Conservation (phyloP, 2,797 vertebrate genomes). For the Vipera ursinii region DNA sequence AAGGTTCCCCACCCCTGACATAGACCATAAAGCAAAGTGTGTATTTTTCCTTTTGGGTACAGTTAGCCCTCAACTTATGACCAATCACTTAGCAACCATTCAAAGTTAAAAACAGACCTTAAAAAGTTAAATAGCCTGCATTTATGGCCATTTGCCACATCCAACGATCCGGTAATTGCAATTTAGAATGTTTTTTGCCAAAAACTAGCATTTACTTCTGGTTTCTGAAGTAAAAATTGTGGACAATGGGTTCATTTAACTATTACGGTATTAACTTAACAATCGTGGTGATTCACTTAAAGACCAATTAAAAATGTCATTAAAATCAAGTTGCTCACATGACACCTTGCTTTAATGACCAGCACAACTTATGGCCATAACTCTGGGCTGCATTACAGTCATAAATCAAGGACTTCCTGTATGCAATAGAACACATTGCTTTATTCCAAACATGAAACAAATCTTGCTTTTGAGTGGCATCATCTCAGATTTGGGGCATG, state of each 20-base stretch:
- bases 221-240: background rate
- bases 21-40: background rate
- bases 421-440: background rate
- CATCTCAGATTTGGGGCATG: background rate
- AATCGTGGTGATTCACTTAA: background rate
- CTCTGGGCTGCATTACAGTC: background rate
- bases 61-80: background rate
- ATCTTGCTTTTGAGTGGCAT: background rate
- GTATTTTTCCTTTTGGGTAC: background rate
- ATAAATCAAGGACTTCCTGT: background rate
- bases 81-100: background rate
- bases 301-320: background rate
- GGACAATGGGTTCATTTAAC: background rate
- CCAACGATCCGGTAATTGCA: background rate
- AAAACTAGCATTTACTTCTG: background rate
- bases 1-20: background rate
- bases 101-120: background rate
- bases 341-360: background rate
- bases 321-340: background rate
- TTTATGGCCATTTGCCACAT: background rate
- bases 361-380: background rate
- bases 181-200: background rate
- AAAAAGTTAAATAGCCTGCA: background rate
- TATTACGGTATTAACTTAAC: background rate
- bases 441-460: background rate